phyloP scores from a whole-genome alignment of 2,888 invertebrate genomes.

The Drosophila recens region DNA sequence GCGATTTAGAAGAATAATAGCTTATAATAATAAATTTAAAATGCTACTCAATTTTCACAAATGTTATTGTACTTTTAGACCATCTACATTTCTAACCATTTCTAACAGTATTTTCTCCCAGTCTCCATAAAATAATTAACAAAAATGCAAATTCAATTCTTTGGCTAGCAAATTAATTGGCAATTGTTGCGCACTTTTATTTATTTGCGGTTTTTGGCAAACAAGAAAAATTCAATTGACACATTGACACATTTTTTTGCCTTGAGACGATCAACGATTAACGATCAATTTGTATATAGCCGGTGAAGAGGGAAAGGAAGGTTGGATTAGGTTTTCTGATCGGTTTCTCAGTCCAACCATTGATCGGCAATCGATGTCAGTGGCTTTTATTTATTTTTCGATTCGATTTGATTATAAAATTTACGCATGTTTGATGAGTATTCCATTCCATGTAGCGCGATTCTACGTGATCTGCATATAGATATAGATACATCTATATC shows the following conservation, averaged over 20 bases:
- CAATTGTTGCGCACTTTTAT: slow-evolving; percentile 54
- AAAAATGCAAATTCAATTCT: slow-evolving; percentile 28
- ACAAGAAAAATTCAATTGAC: slow-evolving; percentile 66
- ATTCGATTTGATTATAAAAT: slow-evolving; percentile 75
- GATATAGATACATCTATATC: slow-evolving; percentile 3
- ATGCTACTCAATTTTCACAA: no score
- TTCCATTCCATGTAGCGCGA: slow-evolving; percentile 42
- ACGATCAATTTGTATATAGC: slow-evolving; percentile 1
- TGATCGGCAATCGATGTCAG: slow-evolving; percentile 57
- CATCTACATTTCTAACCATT: no score
- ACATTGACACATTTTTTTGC: slow-evolving; percentile 76
- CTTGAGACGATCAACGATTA: slow-evolving; percentile 36
- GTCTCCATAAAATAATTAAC: no score
- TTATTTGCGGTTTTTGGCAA: slow-evolving; percentile 56
- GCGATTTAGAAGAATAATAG: no score
- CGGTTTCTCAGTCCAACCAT: slow-evolving; percentile 36
- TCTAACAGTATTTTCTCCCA: no score
- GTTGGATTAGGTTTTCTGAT: slow-evolving; percentile 41
- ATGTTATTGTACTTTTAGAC: no score
- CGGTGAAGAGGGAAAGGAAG: not conserved
- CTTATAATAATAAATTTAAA: no score
- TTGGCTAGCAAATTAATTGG: slow-evolving; percentile 56
- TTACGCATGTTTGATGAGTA: slow-evolving; percentile 76
- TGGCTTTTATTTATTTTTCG: slow-evolving; percentile 37
- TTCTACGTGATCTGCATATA: slow-evolving; percentile 57